Base-by-base conservation (phyloP, 2,888 invertebrate genomes). In the Oscheius sp. region DNA sequence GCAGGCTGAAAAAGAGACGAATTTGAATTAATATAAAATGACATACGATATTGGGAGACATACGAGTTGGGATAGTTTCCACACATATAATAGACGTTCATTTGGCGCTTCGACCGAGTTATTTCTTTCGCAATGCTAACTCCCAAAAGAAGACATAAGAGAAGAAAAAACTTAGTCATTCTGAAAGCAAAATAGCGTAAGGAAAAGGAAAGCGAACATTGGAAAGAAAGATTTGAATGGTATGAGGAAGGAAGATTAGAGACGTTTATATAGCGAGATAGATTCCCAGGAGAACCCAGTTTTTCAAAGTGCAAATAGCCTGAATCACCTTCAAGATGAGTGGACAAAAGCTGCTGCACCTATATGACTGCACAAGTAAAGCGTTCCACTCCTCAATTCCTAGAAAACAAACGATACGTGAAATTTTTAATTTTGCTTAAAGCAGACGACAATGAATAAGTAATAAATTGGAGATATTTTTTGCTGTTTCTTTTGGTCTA, bases 21-120 rank as follows among this genome's bases (percentile, higher is more conserved):
- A n/a, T n/a, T n/a, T n/a, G n/a, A n/a, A n/a, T n/a, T n/a, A n/a
- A n/a, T n/a, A n/a, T n/a, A n/a, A 25, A 25, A 17, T 17, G 10
- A 72, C 71, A 72, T 33, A 79, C 79, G 79, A 58, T 75, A 77
- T 31, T 77, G 71, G 17, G 73, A 73, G 20, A 73, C 57, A 34
- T 67, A 70, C 15, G 48, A 34, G 20, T 73, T 70, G n/a, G 71
- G 71, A 37, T 70, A 73, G 45, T 71, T 73, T 55, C 75, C 75
- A 58, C 79, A 79, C 71, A 76, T 72, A 46, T 79, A 79, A 58
- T 75, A 75, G 4, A 75, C 74, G 25, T 67, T 70, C 23, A 74
- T 29, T 34, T 79, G 79, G 31, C 79, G 53, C 55, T 79, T 79
- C n/a, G 75, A 72, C 17, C 79, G 34, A 10, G 61, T 66, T 52